Conservation (phyloP, 2,888 invertebrate genomes). For the Drosophila anceps region DNA sequence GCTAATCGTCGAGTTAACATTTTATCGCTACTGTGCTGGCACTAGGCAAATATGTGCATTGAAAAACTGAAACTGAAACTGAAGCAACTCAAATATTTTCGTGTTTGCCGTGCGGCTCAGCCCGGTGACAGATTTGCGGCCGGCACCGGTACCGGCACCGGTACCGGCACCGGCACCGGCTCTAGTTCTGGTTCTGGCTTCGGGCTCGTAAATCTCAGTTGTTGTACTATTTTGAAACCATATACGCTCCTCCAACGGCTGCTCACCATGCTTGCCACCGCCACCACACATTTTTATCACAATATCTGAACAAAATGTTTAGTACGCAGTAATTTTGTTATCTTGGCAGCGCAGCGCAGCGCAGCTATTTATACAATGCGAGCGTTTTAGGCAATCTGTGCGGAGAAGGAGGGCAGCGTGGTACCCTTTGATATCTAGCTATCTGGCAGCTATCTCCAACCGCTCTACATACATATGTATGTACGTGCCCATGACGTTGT, state of each 20-base stretch:
- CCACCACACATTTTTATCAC: constrained; percentile 67
- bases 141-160: constrained; percentile 19
- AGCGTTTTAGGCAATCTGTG: constrained; percentile 25
- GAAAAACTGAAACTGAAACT: constrained; percentile 43
- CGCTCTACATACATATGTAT: constrained; percentile 8
- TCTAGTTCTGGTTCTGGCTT: not conserved
- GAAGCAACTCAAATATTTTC: constrained; percentile 75
- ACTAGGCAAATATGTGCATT: constrained; percentile 74
- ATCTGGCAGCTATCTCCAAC: constrained; percentile 44
- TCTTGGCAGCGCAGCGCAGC: constrained; percentile 68
- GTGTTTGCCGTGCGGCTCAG: constrained; percentile 73
- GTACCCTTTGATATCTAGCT: constrained; percentile 32
- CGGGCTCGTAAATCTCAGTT: constrained; percentile 69
- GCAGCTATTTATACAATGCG: constrained; percentile 62
- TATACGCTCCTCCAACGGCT: constrained; percentile 20
- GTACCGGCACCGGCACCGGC: constrained; percentile 20
- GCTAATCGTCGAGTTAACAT: constrained; percentile 80
- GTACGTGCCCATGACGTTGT: constrained; percentile 50
- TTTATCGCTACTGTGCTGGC: constrained; percentile 81
- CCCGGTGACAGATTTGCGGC: constrained; percentile 81
- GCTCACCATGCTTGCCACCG: constrained; percentile 5
- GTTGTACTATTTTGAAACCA: constrained; percentile 58
- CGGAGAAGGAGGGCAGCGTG: not conserved
- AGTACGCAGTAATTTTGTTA: constrained; percentile 77
- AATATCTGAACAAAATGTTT: constrained; percentile 71